Evolutionary conservation across 2,797 vertebrate species (phyloP), one percentile per base, ranked within the genome.

Genomic region (Cossypha dichroa): DNA sequence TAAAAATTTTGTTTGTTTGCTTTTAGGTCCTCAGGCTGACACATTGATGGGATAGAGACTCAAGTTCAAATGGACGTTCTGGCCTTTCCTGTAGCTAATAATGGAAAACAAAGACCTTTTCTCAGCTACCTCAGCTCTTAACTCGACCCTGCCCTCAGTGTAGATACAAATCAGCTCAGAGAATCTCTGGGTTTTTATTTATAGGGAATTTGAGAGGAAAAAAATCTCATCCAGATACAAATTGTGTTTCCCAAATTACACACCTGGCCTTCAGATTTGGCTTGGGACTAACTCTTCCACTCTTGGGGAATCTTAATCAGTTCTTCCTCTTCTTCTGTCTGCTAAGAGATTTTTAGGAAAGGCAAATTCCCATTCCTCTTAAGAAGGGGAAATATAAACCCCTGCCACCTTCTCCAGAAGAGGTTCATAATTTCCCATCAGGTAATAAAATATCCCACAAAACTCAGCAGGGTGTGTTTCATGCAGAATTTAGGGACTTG

Each of bases 401-500:
- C 16, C 16, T 41, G n/a, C 10, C 0, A 0, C 1, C 28, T 86
- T 84, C 43, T 72, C 41, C 63, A 41, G 34, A 9, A 28, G 11
- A 62, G 17, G 13, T 40, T 63, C 29, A 5, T 28, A 1, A 72
- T 59, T 86, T 60, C 46, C n/a, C 13, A 40, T 25, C 34, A 58
- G 15, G 17, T 36, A 75, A 59, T 28, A 51, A 87, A 81, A 69
- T 13, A 20, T 15, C 40, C 46, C 34, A 29, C 5, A 60, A 46
- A 68, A 45, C 6, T 38, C 0, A 41, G 3, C 3, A 46, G 0
- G 8, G 2, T 34, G 48, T 19, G 15, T 63, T 83, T 48, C 21
- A 28, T 26, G 22, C 6, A 81, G 38, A 78, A 88, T 62, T 76
- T 4, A 40, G 4, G 48, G 14, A 41, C 3, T 79, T 34, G 9